Base-by-base conservation (phyloP, 2,888 invertebrate genomes). In the Pilophorus perplexus region DNA sequence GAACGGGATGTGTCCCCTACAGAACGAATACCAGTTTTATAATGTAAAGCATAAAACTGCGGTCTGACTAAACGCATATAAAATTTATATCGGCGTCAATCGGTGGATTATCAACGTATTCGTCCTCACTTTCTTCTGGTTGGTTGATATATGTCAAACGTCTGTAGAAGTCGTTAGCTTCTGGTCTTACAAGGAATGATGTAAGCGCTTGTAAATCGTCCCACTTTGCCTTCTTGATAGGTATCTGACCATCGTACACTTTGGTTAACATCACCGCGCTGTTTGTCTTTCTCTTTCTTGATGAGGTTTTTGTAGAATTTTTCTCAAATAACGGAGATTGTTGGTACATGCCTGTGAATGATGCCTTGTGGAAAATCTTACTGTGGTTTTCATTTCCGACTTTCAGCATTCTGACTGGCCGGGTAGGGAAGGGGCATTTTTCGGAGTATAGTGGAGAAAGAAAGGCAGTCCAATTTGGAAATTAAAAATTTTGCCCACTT, bases 221-320 rank as follows among this genome's bases (percentile, higher is more conserved):
- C 42, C 42, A 42, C 5, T 42, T 42, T 42, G 42, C 42, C 16
- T 42, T 42, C 42, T 42, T 42, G 42, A 42, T 42, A 42, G 42
- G 42, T 42, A 42, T 42, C 42, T 42, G 42, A 42, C 42, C 42
- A 42, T 10, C 8, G 42, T 42, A n/a, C n/a, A n/a, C n/a, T 42
- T 42, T 42, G 42, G 6, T 42, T 42, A 42, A 14, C 42, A 20
- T 46, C 16, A 46, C 46, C 46, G 46, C 46, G 18, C 46, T 46
- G 46, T 46, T 16, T n/a, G n/a, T n/a, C n/a, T n/a, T n/a, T 46
- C 46, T 46, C 46, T 46, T 46, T 4, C 46, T 46, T 46, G 46
- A 46, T 46, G 46, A 20, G 46, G 46, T 46, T 46, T 46, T 46
- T 18, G 46, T 46, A 46, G 46, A 46, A 16, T 46, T 46, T 16